Evolutionary conservation across 2,888 invertebrate genomes (phyloP), one percentile per base, ranked within the genome.

Genomic region (Alentia gelatinosa): DNA sequence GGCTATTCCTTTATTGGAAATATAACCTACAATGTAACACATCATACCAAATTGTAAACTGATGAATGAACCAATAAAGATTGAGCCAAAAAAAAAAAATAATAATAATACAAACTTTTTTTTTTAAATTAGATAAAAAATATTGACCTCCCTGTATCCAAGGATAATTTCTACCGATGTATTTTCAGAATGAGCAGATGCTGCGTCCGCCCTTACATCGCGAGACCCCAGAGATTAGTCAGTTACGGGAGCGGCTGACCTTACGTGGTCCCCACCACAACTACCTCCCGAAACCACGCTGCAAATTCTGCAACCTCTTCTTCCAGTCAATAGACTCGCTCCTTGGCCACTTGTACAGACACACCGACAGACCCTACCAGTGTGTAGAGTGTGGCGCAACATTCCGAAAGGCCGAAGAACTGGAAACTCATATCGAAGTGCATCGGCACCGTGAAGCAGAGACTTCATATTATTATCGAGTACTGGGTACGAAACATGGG

Each of bases 291-390:
- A 86, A 86, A 47, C 47, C 86, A 42, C 86, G 86, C 86, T 86
- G 86, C 50, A 86, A 86, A 33, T 86, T 47, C 86, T 86, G 86
- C 86, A 50, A 86, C 47, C 86, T 86, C 47, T 86, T 86, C 47
- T 86, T 86, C 50, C 47, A 42, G 33, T 47, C 42, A 0, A 42
- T 86, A 1, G 47, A 50, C 42, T 86, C 86, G 3, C 47, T 86
- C 1, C 50, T 86, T 7, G 86, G 50, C 30, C 86, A 86, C 47
- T 30, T 86, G 30, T 86, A 86, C 47, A 42, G 86, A 26, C 86
- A 86, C 30, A 86, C 86, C 3, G 86, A 86, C 86, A 26, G 86
- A 12, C 86, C 86, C 12, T 86, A 86, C 86, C 86, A 86, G 86
- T 86, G 86, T 42, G 47, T 86, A 7, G 86, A 86, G 47, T 86